phyloP scores from a whole-genome alignment of 2,888 invertebrate species.

The Ernsta delagoae region DNA sequence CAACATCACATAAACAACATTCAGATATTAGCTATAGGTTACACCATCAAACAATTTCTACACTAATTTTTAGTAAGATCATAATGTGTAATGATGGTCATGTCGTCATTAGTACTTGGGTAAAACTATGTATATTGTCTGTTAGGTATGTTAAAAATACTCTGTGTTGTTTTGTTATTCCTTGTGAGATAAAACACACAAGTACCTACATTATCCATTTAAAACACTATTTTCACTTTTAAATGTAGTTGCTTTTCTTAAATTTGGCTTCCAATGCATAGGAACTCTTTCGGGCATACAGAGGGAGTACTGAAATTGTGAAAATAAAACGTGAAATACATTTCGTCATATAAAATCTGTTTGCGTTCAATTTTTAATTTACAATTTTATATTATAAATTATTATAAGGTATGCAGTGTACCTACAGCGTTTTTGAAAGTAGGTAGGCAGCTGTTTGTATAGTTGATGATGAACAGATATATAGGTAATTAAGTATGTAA shows the following conservation, averaged over 20 bases:
- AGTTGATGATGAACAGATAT: conserved; percentile 3
- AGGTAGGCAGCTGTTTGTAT: conserved; percentile 12
- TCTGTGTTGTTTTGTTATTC: conserved; percentile 13
- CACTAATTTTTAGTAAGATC: conserved; percentile 63
- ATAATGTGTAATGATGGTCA: conserved; percentile 49
- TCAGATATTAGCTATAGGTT: conserved; percentile 76
- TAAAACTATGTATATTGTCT: conserved; percentile 1
- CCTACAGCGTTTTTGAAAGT: too few species aligned
- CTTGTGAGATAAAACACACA: background rate
- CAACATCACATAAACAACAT: conserved; percentile 83
- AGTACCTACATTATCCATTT: conserved; percentile 83
- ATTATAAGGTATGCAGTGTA: background rate
- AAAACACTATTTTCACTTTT: conserved; percentile 85
- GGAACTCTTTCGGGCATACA: conserved; percentile 85
- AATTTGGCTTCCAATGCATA: conserved; percentile 84
- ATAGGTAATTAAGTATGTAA: too few species aligned
- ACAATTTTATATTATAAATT: too few species aligned
- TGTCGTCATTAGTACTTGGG: conserved; percentile 40
- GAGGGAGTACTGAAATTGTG: conserved; percentile 82
- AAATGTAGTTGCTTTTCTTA: conserved; percentile 84
- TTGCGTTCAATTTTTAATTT: too few species aligned
- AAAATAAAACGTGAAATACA: conserved; percentile 62
- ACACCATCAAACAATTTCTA: conserved; percentile 80
- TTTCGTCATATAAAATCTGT: conserved; percentile 22
- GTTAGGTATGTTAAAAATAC: conserved; percentile 8